These are phyloP conservation scores for Ptilonorhynchus violaceus DNA, from an alignment of 2,113 vertebrate species.

Conservation along the genomic window DNA sequence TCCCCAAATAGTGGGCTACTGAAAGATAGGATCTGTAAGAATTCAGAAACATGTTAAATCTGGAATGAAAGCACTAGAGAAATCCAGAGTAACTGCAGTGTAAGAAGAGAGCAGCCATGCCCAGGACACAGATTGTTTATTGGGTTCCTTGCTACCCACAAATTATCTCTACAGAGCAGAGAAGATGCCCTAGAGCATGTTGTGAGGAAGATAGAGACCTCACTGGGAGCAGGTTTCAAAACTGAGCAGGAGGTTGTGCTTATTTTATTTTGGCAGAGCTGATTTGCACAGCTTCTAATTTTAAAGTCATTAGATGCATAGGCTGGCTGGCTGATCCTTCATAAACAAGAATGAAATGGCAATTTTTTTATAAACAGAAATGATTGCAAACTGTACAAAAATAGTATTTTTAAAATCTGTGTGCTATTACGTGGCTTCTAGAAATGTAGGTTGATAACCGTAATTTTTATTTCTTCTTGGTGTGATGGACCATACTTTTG, in stretches of 20 bases:
- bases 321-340: conserved; percentile 53
- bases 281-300: conserved; percentile 63
- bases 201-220: conserved; percentile 10
- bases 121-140: neutral
- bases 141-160: neutral
- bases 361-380: neutral
- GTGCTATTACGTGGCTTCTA: conserved; percentile 8
- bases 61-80: neutral
- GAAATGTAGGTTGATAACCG: conserved; percentile 12
- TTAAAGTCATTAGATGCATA: conserved; percentile 62
- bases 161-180: neutral
- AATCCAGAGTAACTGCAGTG: neutral
- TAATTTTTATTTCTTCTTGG: conserved; percentile 10
- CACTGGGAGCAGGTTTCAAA: conserved; percentile 18
- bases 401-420: neutral
- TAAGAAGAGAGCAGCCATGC: conserved; percentile 4
- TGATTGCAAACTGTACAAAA: neutral
- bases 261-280: conserved; percentile 52
- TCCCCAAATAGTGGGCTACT: neutral
- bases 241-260: conserved; percentile 45
- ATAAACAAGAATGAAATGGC: conserved; percentile 64
- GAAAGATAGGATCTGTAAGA: neutral
- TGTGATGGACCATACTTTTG: neutral
- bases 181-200: neutral
- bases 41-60: neutral